Conservation (phyloP, 2,888 invertebrate genomes). For the Sphaerophoria rueppellii region DNA sequence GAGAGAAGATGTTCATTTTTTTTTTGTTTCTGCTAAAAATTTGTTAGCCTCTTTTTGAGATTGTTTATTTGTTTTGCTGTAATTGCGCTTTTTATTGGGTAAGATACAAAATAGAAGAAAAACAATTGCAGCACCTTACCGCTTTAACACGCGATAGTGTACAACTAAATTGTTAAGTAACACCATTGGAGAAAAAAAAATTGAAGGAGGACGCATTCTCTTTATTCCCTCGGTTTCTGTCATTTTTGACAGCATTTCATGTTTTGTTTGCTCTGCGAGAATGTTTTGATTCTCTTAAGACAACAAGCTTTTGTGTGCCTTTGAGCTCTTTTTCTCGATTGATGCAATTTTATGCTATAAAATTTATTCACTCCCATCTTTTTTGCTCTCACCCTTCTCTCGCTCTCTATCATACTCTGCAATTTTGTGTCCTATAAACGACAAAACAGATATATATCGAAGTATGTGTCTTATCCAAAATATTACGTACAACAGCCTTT, state of each 20-base stretch:
- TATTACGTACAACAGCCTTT: conserved; percentile 72
- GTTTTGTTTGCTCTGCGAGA: conserved; percentile 7
- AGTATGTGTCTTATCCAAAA: conserved; percentile 69
- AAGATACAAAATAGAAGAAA: conserved; percentile 12
- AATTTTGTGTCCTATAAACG: conserved; percentile 64
- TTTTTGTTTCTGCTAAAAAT: neutral
- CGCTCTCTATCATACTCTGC: conserved; percentile 6
- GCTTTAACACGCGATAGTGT: conserved; percentile 67
- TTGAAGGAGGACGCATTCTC: conserved; percentile 46
- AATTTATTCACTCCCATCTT: conserved; percentile 4
- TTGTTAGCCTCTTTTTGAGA: conserved; percentile 5
- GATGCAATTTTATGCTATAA: conserved; percentile 35
- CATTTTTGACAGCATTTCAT: conserved; percentile 26
- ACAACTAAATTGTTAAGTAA: conserved; percentile 69
- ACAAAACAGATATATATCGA: conserved; percentile 35
- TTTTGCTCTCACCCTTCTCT: neutral
- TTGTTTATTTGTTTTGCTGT: conserved; percentile 13
- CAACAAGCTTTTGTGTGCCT: conserved; percentile 40
- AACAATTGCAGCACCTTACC: conserved; percentile 50
- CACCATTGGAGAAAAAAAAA: conserved; percentile 52
- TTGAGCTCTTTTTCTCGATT: conserved; percentile 3
- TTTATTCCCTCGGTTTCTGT: conserved; percentile 34
- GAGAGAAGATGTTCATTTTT: conserved; percentile 16
- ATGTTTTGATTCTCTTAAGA: conserved; percentile 43
- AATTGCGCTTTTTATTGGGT: conserved; percentile 21